Evolutionary conservation across 2,888 invertebrate species (phyloP).

Genomic region (Thyatira batis): DNA sequence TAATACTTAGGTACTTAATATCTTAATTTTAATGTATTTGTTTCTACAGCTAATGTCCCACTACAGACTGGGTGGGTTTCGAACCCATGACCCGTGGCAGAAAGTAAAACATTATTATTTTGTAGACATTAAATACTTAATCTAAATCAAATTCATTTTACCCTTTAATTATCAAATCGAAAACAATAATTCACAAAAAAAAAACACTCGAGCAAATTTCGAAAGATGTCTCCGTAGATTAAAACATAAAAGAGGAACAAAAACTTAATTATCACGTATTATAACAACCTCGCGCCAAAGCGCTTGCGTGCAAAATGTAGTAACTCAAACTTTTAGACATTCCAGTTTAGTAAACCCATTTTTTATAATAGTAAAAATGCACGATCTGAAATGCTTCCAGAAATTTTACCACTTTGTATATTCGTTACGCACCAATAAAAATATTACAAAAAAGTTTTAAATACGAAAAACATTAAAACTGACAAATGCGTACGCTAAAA

Average conservation of each 20-base stretch:
- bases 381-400: too few species aligned
- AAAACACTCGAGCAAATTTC: constrained; percentile 5
- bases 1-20: too few species aligned
- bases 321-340: constrained; percentile 11
- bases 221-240: constrained; percentile 54
- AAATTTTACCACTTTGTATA: neutral
- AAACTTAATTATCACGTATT: constrained; percentile 64
- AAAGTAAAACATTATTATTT: too few species aligned
- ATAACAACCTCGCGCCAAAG: constrained; percentile 44
- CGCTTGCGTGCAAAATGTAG: constrained; percentile 13
- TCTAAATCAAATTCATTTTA: neutral
- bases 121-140: neutral
- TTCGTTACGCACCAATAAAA: too few species aligned
- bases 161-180: constrained; percentile 2
- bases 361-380: too few species aligned
- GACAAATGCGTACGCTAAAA: neutral
- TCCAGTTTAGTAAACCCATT: too few species aligned
- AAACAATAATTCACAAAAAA: constrained; percentile 9
- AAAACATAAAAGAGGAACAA: constrained; percentile 45
- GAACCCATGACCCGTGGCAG: too few species aligned
- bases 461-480: neutral
- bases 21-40: too few species aligned
- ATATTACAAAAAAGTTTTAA: too few species aligned
- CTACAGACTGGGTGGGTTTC: too few species aligned
- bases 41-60: too few species aligned